Conservation (phyloP, 2,888 invertebrate species). For the Acronicta aceris region DNA sequence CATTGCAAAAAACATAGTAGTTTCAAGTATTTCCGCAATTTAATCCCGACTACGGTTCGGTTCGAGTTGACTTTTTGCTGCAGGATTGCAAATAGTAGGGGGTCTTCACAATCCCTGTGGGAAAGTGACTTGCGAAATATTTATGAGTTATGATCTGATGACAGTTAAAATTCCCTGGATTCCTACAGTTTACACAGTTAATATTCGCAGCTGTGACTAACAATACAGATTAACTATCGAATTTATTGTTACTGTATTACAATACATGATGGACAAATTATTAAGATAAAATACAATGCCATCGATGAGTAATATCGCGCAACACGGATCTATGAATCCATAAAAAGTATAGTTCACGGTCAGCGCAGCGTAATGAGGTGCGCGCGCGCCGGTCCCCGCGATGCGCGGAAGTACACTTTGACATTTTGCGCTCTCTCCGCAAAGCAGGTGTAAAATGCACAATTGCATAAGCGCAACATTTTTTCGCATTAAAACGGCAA, state of each 20-base stretch:
- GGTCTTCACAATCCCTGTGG: constrained; percentile 62
- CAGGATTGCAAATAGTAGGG: constrained; percentile 40
- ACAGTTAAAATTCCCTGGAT: constrained; percentile 32
- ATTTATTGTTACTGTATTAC: constrained; percentile 54
- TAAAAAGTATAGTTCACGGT: constrained; percentile 85
- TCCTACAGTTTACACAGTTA: constrained; percentile 27
- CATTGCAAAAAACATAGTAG: not conserved
- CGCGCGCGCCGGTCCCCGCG: constrained; percentile 52
- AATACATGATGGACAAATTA: constrained; percentile 67
- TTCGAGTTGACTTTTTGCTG: constrained; percentile 31
- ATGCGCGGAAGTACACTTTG: constrained; percentile 78
- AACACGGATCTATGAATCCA: constrained; percentile 80
- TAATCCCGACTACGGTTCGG: constrained; percentile 3
- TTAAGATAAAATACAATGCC: constrained; percentile 69
- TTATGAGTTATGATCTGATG: constrained; percentile 41
- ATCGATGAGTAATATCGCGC: constrained; percentile 71
- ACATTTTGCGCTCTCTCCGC: constrained; percentile 74
- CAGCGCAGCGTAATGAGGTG: constrained; percentile 58
- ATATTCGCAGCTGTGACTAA: constrained; percentile 51
- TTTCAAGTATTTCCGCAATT: constrained; percentile 27
- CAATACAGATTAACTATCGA: constrained; percentile 56
- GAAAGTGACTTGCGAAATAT: constrained; percentile 74
- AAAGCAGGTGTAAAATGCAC: constrained; percentile 76
- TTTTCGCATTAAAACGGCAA: constrained; percentile 73
- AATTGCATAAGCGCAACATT: constrained; percentile 69